Evolutionary conservation across 2,888 invertebrate genomes (phyloP).

Genomic region (Tuberolachnus salignus): DNA sequence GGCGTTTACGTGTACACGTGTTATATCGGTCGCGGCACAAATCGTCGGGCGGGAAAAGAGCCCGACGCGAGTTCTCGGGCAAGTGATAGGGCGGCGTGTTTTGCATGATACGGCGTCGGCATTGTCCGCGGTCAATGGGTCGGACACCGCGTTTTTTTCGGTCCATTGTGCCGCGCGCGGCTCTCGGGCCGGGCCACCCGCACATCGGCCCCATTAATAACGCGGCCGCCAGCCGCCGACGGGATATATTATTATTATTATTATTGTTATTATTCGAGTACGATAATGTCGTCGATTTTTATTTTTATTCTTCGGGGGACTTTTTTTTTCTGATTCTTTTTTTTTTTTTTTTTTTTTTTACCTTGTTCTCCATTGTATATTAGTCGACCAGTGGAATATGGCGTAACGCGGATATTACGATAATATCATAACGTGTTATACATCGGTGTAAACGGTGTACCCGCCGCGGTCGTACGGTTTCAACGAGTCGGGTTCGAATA

Average conservation of each 20-base stretch:
- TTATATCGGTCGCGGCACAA: conserved; percentile 40
- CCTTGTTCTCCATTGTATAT: too few relatives aligned
- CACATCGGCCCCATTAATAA: conserved; percentile 54
- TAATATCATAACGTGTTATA: too few relatives aligned
- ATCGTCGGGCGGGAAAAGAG: neutral
- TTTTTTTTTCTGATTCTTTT: neutral
- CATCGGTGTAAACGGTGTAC: too few relatives aligned
- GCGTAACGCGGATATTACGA: too few relatives aligned
- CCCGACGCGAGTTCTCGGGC: neutral
- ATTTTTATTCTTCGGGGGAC: neutral
- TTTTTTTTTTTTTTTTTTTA: neutral
- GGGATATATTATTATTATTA: neutral
- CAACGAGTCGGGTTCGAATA: too few relatives aligned
- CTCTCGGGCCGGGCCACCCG: conserved; percentile 41
- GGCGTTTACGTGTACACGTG: neutral
- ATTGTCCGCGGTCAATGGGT: conserved; percentile 55
- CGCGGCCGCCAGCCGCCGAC: conserved; percentile 28
- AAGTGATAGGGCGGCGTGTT: conserved; percentile 53
- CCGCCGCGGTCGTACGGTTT: too few relatives aligned
- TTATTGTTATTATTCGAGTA: conserved; percentile 3
- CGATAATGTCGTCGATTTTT: conserved; percentile 10
- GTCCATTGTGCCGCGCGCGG: conserved; percentile 30
- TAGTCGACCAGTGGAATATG: too few relatives aligned
- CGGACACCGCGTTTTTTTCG: neutral
- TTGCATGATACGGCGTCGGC: conserved; percentile 31